A percentile compares a stretch with the other conserved stretches of the same genome.
Evolutionary conservation across 2,888 invertebrate genomes (phyloP).

Genomic region (Noctuana brunneofusca): DNA sequence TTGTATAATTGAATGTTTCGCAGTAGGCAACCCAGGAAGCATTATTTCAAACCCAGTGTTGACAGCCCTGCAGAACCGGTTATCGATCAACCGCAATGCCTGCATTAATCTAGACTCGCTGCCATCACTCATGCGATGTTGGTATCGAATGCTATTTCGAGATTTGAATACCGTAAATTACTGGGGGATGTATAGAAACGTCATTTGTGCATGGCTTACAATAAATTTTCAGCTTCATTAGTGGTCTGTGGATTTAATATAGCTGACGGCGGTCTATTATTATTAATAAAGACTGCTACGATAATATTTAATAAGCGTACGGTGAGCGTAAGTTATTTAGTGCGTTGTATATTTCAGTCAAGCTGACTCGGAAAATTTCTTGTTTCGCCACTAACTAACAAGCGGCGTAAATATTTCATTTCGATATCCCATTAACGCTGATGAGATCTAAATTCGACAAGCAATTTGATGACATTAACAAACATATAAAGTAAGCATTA

Average conservation of each 20-base stretch:
- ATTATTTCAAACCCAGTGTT: background rate
- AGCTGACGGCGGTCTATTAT: background rate
- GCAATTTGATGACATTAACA: too few relatives aligned
- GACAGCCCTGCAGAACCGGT: slow-evolving; percentile 21
- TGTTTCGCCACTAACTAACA: background rate
- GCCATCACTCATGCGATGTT: slow-evolving; percentile 31
- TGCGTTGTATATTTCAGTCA: background rate
- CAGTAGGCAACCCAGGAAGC: background rate
- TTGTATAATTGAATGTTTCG: too few relatives aligned
- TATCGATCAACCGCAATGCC: slow-evolving; percentile 33
- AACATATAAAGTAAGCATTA: too few relatives aligned
- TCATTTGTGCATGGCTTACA: background rate
- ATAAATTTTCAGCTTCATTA: slow-evolving; percentile 15
- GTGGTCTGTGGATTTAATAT: background rate
- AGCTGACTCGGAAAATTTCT: background rate
- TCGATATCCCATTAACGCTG: too few relatives aligned
- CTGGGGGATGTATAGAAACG: background rate
- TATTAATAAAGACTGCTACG: background rate
- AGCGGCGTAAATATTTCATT: background rate
- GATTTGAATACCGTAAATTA: slow-evolving; percentile 26
- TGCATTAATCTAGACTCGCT: slow-evolving; percentile 29
- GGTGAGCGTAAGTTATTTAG: slow-evolving; percentile 1
- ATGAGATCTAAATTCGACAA: too few relatives aligned
- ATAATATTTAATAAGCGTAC: slow-evolving; percentile 2
- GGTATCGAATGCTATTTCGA: slow-evolving; percentile 29